phyloP scores from a whole-genome alignment of 2,888 invertebrate species.

The Germaria angustata region DNA sequence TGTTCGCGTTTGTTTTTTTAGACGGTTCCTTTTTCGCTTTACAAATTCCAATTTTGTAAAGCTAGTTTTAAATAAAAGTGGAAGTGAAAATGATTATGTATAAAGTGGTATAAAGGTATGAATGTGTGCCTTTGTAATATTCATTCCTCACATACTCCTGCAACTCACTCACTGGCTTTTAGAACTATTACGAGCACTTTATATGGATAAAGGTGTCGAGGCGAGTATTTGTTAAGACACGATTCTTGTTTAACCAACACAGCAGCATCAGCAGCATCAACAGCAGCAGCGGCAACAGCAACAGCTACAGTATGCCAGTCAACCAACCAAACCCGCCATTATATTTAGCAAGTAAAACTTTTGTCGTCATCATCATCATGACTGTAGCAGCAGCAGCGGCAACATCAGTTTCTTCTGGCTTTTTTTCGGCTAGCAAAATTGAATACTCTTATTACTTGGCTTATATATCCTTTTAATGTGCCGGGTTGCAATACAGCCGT shows the following conservation, averaged over 20 bases:
- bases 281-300: not conserved
- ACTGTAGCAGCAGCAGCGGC: constrained; percentile 19
- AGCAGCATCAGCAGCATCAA: constrained; percentile 5
- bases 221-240: constrained; percentile 65
- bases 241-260: constrained; percentile 60
- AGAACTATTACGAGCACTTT: constrained; percentile 38
- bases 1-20: constrained; percentile 1
- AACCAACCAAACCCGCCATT: not conserved
- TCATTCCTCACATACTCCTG: constrained; percentile 43
- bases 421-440: not conserved
- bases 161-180: constrained; percentile 35
- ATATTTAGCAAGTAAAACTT: constrained; percentile 35
- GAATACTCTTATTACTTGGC: constrained; percentile 34
- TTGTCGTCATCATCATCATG: constrained; percentile 30
- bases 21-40: constrained; percentile 1
- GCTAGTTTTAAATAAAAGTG: constrained; percentile 70
- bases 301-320: not conserved
- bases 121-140: constrained; percentile 50
- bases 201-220: constrained; percentile 63
- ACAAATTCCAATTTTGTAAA: constrained; percentile 57
- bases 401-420: constrained; percentile 2
- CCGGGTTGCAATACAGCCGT: constrained; percentile 9
- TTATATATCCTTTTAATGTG: constrained; percentile 52
- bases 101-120: constrained; percentile 49
- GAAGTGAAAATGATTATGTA: constrained; percentile 70